Percentiles rank a stretch among this genome's conserved stretches.
phyloP scores from a whole-genome alignment of 1,140 invertebrate species.

The Probaryconus sp. region DNA sequence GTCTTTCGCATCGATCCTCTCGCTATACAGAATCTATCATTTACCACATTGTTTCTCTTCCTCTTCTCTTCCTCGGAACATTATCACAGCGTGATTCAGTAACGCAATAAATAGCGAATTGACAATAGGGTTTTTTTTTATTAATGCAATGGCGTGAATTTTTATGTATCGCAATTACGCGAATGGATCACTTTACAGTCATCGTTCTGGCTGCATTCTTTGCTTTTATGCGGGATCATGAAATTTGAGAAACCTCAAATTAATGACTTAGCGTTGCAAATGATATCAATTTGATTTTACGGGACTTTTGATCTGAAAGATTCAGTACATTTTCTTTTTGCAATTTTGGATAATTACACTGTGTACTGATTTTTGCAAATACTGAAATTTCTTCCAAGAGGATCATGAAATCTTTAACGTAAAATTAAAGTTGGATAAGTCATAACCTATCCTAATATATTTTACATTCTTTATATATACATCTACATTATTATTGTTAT shows the following conservation, averaged over 20 bases:
- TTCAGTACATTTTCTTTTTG: too few species aligned
- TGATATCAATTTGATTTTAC: too few species aligned
- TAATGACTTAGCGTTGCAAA: not conserved
- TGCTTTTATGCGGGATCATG: not conserved
- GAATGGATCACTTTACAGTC: not conserved
- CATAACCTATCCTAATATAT: too few species aligned
- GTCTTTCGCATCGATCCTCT: conserved; percentile 8
- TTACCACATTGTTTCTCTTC: conserved; percentile 28
- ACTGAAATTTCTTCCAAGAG: too few species aligned
- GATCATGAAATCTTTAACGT: too few species aligned
- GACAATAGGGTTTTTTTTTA: not conserved
- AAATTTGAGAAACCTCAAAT: not conserved
- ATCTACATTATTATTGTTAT: too few species aligned
- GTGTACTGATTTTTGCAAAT: too few species aligned
- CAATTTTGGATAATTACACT: too few species aligned
- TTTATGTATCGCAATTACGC: conserved; percentile 1
- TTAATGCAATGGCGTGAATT: not conserved
- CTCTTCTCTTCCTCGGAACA: conserved; percentile 28
- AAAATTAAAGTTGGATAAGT: too few species aligned
- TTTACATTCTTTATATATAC: too few species aligned
- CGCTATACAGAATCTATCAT: conserved; percentile 41
- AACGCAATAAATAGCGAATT: conserved; percentile 7
- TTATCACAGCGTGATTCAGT: conserved; percentile 13
- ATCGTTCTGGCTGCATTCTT: too few species aligned
- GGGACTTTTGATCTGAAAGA: too few species aligned